Evolutionary conservation across 1,140 invertebrate genomes (phyloP), one percentile per base, ranked within the genome.

Genomic region (Portunus trituberculatus): DNA sequence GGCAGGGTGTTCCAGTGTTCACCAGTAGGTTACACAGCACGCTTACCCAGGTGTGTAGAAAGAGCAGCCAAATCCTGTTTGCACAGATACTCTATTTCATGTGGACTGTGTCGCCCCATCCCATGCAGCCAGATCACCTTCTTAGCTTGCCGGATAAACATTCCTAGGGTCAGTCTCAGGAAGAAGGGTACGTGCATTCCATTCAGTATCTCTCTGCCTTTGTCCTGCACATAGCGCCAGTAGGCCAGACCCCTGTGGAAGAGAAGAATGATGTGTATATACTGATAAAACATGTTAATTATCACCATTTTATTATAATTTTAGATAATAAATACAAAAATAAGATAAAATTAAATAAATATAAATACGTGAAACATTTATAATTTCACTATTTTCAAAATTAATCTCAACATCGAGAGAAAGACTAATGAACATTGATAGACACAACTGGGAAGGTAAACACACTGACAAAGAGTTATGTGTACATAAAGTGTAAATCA

Each of bases 11-110:
- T 39, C 52, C 52, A 59, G 52, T 4, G 16, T 59, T 20, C n/a
- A 20, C n/a, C 25, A n/a, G 67, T 7, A 76, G 10, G n/a, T 25
- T n/a, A 2, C 67, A 7, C 67, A 76, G 6, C 67, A 1, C 8
- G n/a, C n/a, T 93, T 52, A 93, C 93, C 93, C 25, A 93, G 46
- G 84, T 93, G 87, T n/a, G 29, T n/a, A 59, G 93, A 88, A n/a
- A 93, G 39, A 25, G 93, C 93, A 31, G 84, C 84, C n/a, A 93
- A 20, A 28, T 88, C 93, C 28, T 87, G 59, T 48, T 32, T 86
- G 4, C 82, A 29, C 59, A 94, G 84, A 28, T 93, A 31, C 25
- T 89, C 52, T 88, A 96, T 82, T 32, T 94, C 67, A 14, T 29
- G 45, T 20, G 29, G 32, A 10, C 29, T 90, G 93, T 96, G 87